Conservation (phyloP, 2,797 vertebrate species). For the Limosa lapponica region DNA sequence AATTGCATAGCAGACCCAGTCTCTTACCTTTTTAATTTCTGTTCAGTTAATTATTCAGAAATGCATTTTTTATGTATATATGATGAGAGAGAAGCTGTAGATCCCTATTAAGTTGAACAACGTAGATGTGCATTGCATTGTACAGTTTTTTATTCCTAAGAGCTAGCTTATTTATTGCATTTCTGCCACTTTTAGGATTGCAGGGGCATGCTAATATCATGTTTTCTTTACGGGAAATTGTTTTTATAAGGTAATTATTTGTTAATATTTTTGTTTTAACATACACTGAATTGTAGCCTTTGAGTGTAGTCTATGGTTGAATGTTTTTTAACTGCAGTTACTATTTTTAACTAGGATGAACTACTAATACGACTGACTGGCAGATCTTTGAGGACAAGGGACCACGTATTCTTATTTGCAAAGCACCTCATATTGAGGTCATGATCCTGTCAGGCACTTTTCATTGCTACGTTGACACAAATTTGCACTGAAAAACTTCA, state of each 20-base stretch:
- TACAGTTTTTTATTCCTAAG: conserved; percentile 46
- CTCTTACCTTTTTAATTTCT: background rate
- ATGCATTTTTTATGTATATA: background rate
- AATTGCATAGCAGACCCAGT: background rate
- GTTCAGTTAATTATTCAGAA: background rate
- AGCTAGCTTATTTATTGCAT: conserved; percentile 57
- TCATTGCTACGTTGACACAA: background rate
- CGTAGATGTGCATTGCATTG: background rate
- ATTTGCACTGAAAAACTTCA: background rate
- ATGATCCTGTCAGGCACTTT: background rate
- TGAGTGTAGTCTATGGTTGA: background rate
- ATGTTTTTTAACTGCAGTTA: background rate
- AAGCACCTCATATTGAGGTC: background rate
- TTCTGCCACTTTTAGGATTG: conserved; percentile 60
- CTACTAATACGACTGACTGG: background rate
- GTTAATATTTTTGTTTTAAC: conserved; percentile 54
- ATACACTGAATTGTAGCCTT: background rate
- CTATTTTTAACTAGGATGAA: background rate
- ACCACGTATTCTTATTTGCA: background rate
- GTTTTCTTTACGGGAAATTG: conserved; percentile 55
- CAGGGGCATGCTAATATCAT: background rate
- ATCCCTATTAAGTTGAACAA: conserved; percentile 4
- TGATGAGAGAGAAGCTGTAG: background rate
- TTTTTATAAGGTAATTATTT: conserved; percentile 55
- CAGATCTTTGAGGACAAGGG: background rate